A percentile compares a stretch with the other conserved stretches of the same genome.
phyloP scores from a whole-genome alignment of 64 coral and sea anemone genomes.

The Dendrophyllia cribrosa region DNA sequence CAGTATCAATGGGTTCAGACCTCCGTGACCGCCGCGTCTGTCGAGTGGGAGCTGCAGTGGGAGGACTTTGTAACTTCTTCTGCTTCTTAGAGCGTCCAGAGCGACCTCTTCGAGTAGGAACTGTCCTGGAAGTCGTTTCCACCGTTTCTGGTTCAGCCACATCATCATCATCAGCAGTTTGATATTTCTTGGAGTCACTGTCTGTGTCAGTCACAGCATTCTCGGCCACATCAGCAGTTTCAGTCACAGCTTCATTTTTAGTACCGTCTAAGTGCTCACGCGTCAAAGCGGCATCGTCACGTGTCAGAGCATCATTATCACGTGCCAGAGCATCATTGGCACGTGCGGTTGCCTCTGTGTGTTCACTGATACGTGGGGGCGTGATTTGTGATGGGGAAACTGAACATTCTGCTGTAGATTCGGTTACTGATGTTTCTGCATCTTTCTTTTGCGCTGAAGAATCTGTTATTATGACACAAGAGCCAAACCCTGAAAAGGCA shows the following conservation, averaged over 20 bases:
- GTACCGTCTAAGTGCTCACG: no score
- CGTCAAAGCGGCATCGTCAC: background rate
- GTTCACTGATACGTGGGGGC: background rate
- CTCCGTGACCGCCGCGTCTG: constrained; percentile 16
- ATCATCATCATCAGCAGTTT: background rate
- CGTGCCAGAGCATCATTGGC: background rate
- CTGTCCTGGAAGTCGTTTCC: background rate
- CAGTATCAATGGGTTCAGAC: background rate
- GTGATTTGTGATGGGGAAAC: background rate
- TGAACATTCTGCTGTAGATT: background rate
- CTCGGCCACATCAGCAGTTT: background rate
- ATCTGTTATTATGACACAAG: background rate
- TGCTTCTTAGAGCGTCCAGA: background rate
- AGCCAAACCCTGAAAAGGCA: background rate
- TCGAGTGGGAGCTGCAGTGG: background rate
- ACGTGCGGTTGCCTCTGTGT: background rate
- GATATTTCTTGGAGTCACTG: background rate
- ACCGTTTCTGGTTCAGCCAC: background rate
- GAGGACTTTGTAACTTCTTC: background rate
- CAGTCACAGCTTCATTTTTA: background rate
- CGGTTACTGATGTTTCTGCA: background rate
- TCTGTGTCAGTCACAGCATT: background rate
- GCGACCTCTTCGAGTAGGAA: background rate
- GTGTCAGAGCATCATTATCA: background rate
- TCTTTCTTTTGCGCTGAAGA: background rate